Evolutionary conservation across 2,888 invertebrate genomes (phyloP), one percentile per base, ranked within the genome.

Genomic region (Xylocampa areola): DNA sequence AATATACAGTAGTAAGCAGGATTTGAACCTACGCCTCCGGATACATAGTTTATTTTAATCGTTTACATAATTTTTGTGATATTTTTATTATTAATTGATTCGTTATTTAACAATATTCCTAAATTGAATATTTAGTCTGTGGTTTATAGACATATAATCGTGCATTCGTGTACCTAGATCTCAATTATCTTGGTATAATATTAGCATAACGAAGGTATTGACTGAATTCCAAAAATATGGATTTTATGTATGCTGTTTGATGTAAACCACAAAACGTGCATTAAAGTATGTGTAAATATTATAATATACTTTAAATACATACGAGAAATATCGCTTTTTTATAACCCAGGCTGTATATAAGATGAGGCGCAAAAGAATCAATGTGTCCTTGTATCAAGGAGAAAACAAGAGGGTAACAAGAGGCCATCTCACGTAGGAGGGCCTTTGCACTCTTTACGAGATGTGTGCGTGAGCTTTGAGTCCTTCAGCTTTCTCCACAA

Each of bases 361-460:
- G 49, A 41, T 6, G 14, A 25, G 27, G 16, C 13, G 5, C 1
- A 10, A 11, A 37, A 32, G 14, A 37, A 53, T 36, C 44, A 41
- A 47, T 32, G 44, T 8, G 36, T 32, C 19, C 47, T 63, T 23
- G 14, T 5, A n/a, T 27, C n/a, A n/a, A 55, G 43, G 41, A 33
- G 32, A 48, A 43, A 39, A 64, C 55, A 64, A 47, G 64, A 39
- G 37, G 37, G 50, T 6, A 16, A 35, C 63, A 63, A 47, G 35
- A 32, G 29, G 19, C 35, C 36, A 37, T 63, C 41, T 48, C 29
- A 49, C 32, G 43, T 33, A 29, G 49, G 39, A 44, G n/a, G n/a
- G 43, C 25, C 29, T 25, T 62, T 16, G 25, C 21, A 17, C 43
- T 48, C 33, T 62, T 57, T 44, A 57, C 33, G 39, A 43, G 33